Base-by-base conservation (phyloP, 2,113 vertebrate species). In the Nansenia antarctica region DNA sequence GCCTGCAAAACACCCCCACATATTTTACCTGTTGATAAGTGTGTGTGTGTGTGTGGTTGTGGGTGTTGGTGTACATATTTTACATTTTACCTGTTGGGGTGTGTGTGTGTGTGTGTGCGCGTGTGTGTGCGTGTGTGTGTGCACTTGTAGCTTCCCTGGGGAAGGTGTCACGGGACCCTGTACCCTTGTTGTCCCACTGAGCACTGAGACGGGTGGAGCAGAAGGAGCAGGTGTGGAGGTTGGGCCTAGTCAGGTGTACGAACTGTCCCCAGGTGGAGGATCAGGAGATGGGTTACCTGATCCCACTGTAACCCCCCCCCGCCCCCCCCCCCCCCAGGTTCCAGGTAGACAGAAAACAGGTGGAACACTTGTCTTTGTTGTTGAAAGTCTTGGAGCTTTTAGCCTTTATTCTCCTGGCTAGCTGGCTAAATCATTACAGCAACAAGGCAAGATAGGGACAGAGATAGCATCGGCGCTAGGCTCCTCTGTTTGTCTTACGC, bases 21-120 rank as follows among this genome's bases (percentile, higher is more conserved):
- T 26, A 15, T 18, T 57, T n/a, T 18, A 39, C 5, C 55, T 69
- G 54, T 20, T 79, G 65, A 73, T 75, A 65, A 60, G 35, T 29
- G 6, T 52, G 20, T 47, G 35, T 32, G 67, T 32, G 22, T 9
- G 34, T 59, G 66, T 59, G 29, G 39, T 39, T 59, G 34, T 69
- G 57, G 31, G 39, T 54, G 64, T 27, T 9, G 55, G 32, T 65
- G 20, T 4, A n/a, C n/a, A n/a, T n/a, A n/a, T n/a, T n/a, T n/a
- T n/a, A n/a, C n/a, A n/a, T n/a, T n/a, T n/a, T n/a, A 63, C 12
- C 62, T 42, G 35, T 27, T 37, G 11, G 22, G 18, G 62, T 65
- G 22, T 55, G 63, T 34, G 30, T 55, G 30, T 34, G 14, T 5
- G 63, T 1, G 7, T n/a, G 55, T 31, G 27, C 27, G n/a, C 14